Percentiles rank a stretch among this genome's conserved stretches.
phyloP scores from a whole-genome alignment of 2,113 vertebrate species.

The Platycercus adscitus region DNA sequence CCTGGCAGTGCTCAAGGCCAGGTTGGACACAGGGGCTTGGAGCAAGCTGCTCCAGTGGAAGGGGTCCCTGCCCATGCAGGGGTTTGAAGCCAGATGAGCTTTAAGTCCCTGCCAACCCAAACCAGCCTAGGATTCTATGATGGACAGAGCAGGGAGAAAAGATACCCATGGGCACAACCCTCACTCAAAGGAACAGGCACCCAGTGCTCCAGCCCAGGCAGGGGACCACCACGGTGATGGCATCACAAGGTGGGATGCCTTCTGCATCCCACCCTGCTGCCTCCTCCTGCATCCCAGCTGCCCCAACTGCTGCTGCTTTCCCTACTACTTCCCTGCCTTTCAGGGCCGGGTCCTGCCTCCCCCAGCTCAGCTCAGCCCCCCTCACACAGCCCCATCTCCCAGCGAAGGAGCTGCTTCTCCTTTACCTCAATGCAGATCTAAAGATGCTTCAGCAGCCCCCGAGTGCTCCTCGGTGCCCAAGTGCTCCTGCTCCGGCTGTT shows the following conservation, averaged over 20 bases:
- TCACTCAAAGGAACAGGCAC: fast-evolving
- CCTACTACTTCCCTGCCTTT: background rate
- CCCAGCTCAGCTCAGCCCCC: background rate
- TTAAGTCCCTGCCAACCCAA: background rate
- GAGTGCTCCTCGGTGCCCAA: fast-evolving
- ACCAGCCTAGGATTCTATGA: background rate
- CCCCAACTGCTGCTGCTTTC: background rate
- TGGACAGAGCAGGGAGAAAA: background rate
- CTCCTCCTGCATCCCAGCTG: background rate
- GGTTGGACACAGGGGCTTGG: background rate
- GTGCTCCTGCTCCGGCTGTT: fast-evolving
- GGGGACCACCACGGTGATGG: background rate
- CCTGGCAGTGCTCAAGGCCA: too few species aligned
- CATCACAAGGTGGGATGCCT: fast-evolving
- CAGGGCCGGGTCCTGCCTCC: background rate
- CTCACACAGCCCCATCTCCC: fast-evolving
- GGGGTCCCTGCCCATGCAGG: background rate
- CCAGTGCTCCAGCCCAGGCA: fast-evolving
- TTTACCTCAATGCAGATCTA: background rate
- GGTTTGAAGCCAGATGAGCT: background rate
- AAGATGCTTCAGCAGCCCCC: background rate
- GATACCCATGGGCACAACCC: fast-evolving
- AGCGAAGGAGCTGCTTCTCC: fast-evolving
- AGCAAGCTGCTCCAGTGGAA: background rate
- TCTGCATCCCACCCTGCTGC: background rate